Evolutionary conservation across 2,113 vertebrate species (phyloP), one percentile per base, ranked within the genome.

Genomic region (Lophotis ruficrista): DNA sequence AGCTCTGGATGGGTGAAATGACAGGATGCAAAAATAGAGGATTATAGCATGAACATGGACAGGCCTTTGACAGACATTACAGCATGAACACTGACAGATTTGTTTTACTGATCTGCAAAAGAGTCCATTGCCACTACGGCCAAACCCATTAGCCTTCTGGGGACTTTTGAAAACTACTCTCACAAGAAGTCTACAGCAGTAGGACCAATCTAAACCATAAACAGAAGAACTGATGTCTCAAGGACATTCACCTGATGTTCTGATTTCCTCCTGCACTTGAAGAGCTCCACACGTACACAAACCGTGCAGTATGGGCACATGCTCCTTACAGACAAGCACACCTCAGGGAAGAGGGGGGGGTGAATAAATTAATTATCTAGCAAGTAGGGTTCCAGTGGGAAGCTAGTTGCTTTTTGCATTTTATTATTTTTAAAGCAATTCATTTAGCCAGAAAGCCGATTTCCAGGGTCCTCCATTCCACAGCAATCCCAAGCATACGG

Each of bases 11-110:
- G 57, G 56, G 65, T 89, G 72, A 89, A 87, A 62, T 51, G 72
- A 75, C 64, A 90, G 81, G 69, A 64, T 78, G 83, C 60, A 92
- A 83, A 94, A 95, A 85, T 69, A 94, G 85, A 87, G 85, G 75
- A 88, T 88, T 90, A 69, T 18, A 86, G 53, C 83, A 80, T 19
- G 35, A 90, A 53, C 45, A 22, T 1, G 33, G 66, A 60, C 53
- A 78, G 61, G 71, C 48, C 60, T 87, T 92, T 65, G 41, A 41
- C 41, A 41, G 41, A 41, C 13, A 90, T 88, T 90, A 69, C 16
- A 86, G 53, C 83, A 80, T 19, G 35, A 90, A 53, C 45, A 22
- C 1, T 35, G 66, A 60, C 48, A 78, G 65, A 75, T 87, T 92
- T 65, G 13, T 41, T 41, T 41, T 41, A 41, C 41, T 41, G 41